Evolutionary conservation across 2,888 invertebrate genomes (phyloP), one percentile per base, ranked within the genome.

Genomic region (Diplolepis rosae): DNA sequence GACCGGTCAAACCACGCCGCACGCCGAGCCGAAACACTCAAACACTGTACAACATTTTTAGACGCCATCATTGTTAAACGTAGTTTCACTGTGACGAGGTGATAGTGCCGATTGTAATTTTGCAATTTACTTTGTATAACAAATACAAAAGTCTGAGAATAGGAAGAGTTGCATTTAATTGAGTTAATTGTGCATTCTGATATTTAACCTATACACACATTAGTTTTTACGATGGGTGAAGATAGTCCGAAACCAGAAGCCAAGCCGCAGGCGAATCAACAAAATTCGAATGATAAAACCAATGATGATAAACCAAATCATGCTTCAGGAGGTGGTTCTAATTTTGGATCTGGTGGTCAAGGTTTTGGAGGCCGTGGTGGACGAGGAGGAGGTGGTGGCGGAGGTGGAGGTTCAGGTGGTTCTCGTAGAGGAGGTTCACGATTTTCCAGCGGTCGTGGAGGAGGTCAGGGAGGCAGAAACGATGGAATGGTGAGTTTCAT

Each of bases 341-440:
- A 35, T n/a, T 52, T 52, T 35, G 35, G 32, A 18, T 3, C 22
- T 2, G 56, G 61, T 24, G 39, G 39, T 27, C 52, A 24, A 52
- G 52, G 28, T 7, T 52, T 52, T 15, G 52, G 52, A 7, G 27
- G 61, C 6, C 22, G 61, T 2, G 35, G 61, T 7, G 22, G 39
- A 0, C 39, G 61, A 39, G 39, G 61, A 39, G 54, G 54, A 32
- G 32, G 32, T 32, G 39, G 39, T 24, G 61, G 61, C 24, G 61
- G 61, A 42, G 28, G n/a, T 27, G 52, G 52, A 2, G 27, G 11
- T 39, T 9, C 11, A 39, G 1, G 39, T 39, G 39, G 39, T 3
- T 9, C 86, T 48, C 79, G 85, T 48, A 83, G 84, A 80, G 84
- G 85, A 35, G 82, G 83, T 18, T 84, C 87, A 3, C 74, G 87